Conservation (phyloP, 2,113 vertebrate genomes). For the Onychostoma macrolepis region DNA sequence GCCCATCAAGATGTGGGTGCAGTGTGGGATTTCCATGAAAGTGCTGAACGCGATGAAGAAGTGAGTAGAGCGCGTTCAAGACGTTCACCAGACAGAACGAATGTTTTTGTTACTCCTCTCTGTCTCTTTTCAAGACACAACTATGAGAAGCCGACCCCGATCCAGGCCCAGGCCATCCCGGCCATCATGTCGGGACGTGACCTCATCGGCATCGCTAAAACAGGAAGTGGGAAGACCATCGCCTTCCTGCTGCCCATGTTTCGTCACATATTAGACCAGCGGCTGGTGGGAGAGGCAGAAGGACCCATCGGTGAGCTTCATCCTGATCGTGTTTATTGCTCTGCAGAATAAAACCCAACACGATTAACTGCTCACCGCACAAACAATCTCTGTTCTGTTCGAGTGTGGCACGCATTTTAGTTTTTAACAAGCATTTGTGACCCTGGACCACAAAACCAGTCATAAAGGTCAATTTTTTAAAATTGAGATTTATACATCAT, state of each 20-base stretch:
- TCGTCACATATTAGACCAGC: conserved; percentile 98
- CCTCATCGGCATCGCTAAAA: conserved; percentile 97
- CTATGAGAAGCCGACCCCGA: conserved; percentile 97
- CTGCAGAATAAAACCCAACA: no score
- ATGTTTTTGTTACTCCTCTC: background rate
- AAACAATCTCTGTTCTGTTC: no score
- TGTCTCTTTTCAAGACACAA: conserved; percentile 77
- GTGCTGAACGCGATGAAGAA: conserved; percentile 92
- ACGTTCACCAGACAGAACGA: background rate
- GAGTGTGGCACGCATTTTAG: no score
- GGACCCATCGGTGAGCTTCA: conserved; percentile 87
- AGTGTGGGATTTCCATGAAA: conserved; percentile 99
- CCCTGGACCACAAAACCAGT: no score
- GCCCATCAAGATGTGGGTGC: conserved; percentile 98
- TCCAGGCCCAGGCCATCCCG: conserved; percentile 96
- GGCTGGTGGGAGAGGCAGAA: conserved; percentile 91
- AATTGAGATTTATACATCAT: no score
- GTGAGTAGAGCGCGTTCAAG: conserved; percentile 81
- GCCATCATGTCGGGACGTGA: conserved; percentile 96
- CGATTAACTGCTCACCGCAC: no score
- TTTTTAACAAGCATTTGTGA: no score
- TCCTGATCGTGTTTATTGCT: background rate
- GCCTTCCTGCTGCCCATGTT: conserved; percentile 98
- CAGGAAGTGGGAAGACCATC: conserved; percentile 97
- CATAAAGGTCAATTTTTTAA: no score